Evolutionary conservation across 2,797 vertebrate genomes (phyloP).

Genomic region (Hyperoplus immaculatus): DNA sequence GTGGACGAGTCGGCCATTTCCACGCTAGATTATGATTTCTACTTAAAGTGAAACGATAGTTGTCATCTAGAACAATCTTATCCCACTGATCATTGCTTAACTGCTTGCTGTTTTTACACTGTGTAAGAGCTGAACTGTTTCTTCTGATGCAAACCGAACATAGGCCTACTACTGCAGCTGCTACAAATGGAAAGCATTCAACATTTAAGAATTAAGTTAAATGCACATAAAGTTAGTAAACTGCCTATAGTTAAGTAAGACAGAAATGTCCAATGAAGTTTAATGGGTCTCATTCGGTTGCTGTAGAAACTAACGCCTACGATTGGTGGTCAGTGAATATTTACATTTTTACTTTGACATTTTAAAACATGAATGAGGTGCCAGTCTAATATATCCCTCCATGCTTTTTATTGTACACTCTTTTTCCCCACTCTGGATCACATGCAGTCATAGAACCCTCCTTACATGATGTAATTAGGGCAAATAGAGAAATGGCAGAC

Average conservation of each 20-base stretch:
- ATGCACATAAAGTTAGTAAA: neutral
- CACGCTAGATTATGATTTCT: neutral
- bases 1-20: neutral
- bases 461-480: conserved; percentile 26
- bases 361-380: neutral
- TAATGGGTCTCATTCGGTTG: neutral
- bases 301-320: neutral
- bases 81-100: neutral
- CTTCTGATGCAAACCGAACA: neutral
- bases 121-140: neutral
- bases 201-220: neutral
- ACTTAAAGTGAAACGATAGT: neutral
- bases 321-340: neutral
- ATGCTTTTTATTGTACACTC: neutral
- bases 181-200: neutral
- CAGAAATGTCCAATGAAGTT: neutral
- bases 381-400: neutral
- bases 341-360: neutral
- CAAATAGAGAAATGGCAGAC: conserved; percentile 13
- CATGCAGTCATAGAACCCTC: neutral
- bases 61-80: neutral
- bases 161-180: neutral
- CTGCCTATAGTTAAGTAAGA: neutral
- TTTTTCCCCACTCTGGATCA: neutral
- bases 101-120: neutral